Evolutionary conservation across 2,797 vertebrate genomes (phyloP).

Genomic region (Pipistrellus pipistrellus): DNA sequence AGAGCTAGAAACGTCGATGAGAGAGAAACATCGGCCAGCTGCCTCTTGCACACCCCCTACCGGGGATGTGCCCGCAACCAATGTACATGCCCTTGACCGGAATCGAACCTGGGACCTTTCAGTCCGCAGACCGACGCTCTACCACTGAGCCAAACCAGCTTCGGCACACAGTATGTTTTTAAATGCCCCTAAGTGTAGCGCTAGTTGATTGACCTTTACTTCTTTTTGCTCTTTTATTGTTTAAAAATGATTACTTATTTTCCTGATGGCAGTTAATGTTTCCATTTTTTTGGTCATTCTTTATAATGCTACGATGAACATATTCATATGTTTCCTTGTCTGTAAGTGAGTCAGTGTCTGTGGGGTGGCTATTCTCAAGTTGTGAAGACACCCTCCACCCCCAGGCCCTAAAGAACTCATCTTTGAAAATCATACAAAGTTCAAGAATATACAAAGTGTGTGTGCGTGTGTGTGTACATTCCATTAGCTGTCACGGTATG

Average conservation of each 20-base stretch:
- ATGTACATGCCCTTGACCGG: too few relatives aligned
- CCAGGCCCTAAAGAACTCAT: background rate
- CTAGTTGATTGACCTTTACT: constrained; percentile 3
- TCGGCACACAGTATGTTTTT: background rate
- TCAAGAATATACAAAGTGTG: background rate
- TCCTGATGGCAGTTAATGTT: background rate
- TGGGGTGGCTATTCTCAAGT: background rate
- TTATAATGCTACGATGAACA: background rate
- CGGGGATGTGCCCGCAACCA: too few relatives aligned
- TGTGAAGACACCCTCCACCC: background rate
- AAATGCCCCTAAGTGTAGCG: background rate
- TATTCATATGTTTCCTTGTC: background rate
- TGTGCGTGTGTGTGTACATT: background rate
- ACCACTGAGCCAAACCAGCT: too few relatives aligned
- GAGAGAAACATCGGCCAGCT: too few relatives aligned
- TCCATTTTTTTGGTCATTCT: background rate
- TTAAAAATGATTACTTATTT: constrained; percentile 16
- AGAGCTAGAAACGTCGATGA: too few relatives aligned
- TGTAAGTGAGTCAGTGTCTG: background rate
- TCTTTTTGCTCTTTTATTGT: constrained; percentile 15
- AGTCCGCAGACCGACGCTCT: too few relatives aligned
- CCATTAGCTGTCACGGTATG: background rate
- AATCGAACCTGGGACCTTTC: too few relatives aligned
- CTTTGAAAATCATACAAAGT: constrained; percentile 27
- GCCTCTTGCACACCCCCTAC: too few relatives aligned